Conservation (phyloP, 2,888 invertebrate genomes). For the Aporophyla nigra region DNA sequence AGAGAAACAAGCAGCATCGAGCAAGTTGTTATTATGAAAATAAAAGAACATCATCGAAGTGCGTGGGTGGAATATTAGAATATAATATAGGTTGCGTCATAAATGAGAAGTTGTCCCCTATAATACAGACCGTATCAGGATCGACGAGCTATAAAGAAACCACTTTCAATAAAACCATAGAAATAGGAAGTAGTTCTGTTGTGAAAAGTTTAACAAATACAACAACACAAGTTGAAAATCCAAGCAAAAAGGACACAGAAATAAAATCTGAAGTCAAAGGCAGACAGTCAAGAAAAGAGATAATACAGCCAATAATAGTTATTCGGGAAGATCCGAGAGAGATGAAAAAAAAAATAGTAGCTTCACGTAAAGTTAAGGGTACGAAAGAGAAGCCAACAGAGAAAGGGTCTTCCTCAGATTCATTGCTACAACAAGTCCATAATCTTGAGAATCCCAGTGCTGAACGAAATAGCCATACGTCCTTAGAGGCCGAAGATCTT, state of each 20-base stretch:
- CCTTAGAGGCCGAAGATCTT: constrained; percentile 67
- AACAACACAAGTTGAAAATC: constrained; percentile 73
- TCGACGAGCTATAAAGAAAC: constrained; percentile 73
- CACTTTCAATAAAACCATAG: constrained; percentile 64
- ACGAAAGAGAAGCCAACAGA: constrained; percentile 24
- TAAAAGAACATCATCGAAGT: constrained; percentile 81
- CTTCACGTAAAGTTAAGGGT: neutral
- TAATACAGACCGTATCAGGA: constrained; percentile 75
- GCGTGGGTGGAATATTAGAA: constrained; percentile 76
- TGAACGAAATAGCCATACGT: constrained; percentile 71
- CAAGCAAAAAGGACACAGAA: constrained; percentile 28
- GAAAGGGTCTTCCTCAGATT: constrained; percentile 79
- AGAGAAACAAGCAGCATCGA: constrained; percentile 65
- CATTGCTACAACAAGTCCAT: constrained; percentile 81
- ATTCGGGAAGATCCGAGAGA: constrained; percentile 26
- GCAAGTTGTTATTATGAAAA: constrained; percentile 71
- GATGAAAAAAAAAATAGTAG: neutral
- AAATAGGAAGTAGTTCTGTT: constrained; percentile 73
- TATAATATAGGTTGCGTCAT: constrained; percentile 68
- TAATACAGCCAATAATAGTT: constrained; percentile 42
- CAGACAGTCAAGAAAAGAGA: constrained; percentile 15
- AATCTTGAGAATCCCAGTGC: constrained; percentile 80
- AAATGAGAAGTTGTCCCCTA: constrained; percentile 80
- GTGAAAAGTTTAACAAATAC: constrained; percentile 65
- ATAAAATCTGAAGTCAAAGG: constrained; percentile 36